These are phyloP conservation scores for Trichonephila clavata DNA, from an alignment of 1,140 invertebrate species.

Conservation along the genomic window DNA sequence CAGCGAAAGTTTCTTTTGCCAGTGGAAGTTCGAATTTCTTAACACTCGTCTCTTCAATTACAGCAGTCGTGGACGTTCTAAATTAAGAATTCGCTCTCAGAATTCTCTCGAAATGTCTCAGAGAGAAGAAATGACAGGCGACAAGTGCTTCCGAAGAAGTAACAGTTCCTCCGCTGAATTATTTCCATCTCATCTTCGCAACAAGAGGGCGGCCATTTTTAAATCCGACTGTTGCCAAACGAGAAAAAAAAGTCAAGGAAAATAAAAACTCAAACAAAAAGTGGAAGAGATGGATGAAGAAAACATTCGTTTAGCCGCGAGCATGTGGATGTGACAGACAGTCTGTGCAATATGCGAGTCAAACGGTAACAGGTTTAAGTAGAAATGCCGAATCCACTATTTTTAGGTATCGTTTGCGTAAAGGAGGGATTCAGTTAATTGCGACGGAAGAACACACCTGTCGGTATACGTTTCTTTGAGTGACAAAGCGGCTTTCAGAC, in stretches of 20 bases:
- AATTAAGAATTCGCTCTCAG: neutral
- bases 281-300: neutral
- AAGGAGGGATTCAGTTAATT: slow-evolving; percentile 47
- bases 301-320: slow-evolving; percentile 37
- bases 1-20: neutral
- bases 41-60: slow-evolving; percentile 15
- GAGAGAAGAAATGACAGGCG: neutral
- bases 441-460: slow-evolving; percentile 32
- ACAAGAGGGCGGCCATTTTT: slow-evolving; percentile 16
- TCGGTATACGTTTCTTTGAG: slow-evolving; percentile 8
- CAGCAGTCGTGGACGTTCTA: slow-evolving; percentile 11
- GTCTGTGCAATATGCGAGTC: neutral
- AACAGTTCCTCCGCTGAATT: slow-evolving; percentile 8
- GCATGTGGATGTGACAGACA: neutral
- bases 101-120: neutral
- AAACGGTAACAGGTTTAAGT: slow-evolving; percentile 7
- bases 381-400: slow-evolving; percentile 1
- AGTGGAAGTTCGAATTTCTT: neutral
- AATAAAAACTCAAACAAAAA: neutral
- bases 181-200: slow-evolving; percentile 6
- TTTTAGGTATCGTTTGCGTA: slow-evolving; percentile 31
- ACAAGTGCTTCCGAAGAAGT: slow-evolving; percentile 18
- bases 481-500: slow-evolving; percentile 41
- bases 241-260: neutral
- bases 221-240: slow-evolving; percentile 29